These are phyloP conservation scores for Chrosomus eos DNA, from an alignment of 2,797 vertebrate genomes.

Conservation along the genomic window DNA sequence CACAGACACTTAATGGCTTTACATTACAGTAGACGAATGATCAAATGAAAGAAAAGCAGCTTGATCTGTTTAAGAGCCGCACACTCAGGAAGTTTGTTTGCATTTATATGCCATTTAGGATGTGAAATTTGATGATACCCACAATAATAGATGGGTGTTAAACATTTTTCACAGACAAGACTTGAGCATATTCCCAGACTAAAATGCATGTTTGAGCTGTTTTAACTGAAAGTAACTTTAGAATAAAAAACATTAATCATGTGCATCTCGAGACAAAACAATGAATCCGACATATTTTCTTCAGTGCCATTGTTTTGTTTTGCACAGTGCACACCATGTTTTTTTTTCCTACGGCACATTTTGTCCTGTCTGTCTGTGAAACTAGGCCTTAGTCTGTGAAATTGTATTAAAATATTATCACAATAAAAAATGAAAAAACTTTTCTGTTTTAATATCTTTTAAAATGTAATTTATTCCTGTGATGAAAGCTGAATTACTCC, in stretches of 20 bases:
- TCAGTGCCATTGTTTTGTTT: too few relatives aligned
- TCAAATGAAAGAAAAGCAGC: not conserved
- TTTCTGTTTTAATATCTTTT: not conserved
- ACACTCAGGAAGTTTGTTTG: not conserved
- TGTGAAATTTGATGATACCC: not conserved
- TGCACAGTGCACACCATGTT: too few relatives aligned
- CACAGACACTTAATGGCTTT: not conserved
- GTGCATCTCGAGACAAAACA: too few relatives aligned
- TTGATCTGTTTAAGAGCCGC: not conserved
- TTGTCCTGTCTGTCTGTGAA: not conserved
- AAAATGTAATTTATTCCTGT: too few relatives aligned
- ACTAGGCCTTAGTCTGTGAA: too few relatives aligned
- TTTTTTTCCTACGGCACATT: too few relatives aligned
- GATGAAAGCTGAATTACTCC: not conserved
- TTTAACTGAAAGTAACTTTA: too few relatives aligned
- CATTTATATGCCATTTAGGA: not conserved
- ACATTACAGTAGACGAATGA: not conserved
- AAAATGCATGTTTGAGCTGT: too few relatives aligned
- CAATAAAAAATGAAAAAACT: fast-evolving
- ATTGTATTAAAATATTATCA: not conserved
- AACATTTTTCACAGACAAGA: not conserved
- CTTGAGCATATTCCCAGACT: too few relatives aligned
- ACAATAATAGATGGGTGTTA: not conserved
- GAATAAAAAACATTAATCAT: too few relatives aligned
- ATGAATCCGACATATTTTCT: too few relatives aligned